Base-by-base conservation (phyloP, 2,113 vertebrate species). In the Rattus norvegicus region DNA sequence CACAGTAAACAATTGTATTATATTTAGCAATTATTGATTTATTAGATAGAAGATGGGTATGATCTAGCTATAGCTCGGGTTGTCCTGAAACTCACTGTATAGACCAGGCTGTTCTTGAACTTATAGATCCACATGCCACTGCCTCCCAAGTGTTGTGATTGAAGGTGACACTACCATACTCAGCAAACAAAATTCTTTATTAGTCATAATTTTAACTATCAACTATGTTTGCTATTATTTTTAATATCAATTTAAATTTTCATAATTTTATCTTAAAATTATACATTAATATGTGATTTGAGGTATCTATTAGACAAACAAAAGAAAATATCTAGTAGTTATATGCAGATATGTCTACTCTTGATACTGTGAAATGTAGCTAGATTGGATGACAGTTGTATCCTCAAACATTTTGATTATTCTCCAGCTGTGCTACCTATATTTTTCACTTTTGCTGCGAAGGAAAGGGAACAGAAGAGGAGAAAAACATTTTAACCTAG, bases 1-100 rank as follows among this genome's bases (percentile, higher is more conserved):
- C 49, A 93, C 22, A 93, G 28, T 93, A 65, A 96, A 92, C 7
- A 63, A 43, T 52, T 95, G 8, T 79, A 75, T 96, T 96, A 89
- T 63, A 87, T 93, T 49, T 63, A 84, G 59, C 67, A 22, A 52
- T 65, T 91, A 92, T 80, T 47, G 76, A 86, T 83, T 39, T 61
- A 33, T 16, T 80, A 80, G 33, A 52, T 33, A 72, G 52, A 83
- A 88, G 56, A 88, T 94, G 90, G 54, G 24, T 43, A n/a, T 7
- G 47, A 16, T 52, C 49, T 79, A 54, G 30, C n/a, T 73, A 73
- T 73, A 73, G 19, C 39, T 3, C 17, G 10, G 39, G 72, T 10
- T 73, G 5, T 73, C 36, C 70, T 43, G 39, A 4, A 72, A 75
- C 72, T 75, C 20, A 43, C 76, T 52, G 17, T 49, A 13, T 79